These are phyloP conservation scores for Benthochromis sp. DNA, from an alignment of 2,113 vertebrate species.

Conservation along the genomic window DNA sequence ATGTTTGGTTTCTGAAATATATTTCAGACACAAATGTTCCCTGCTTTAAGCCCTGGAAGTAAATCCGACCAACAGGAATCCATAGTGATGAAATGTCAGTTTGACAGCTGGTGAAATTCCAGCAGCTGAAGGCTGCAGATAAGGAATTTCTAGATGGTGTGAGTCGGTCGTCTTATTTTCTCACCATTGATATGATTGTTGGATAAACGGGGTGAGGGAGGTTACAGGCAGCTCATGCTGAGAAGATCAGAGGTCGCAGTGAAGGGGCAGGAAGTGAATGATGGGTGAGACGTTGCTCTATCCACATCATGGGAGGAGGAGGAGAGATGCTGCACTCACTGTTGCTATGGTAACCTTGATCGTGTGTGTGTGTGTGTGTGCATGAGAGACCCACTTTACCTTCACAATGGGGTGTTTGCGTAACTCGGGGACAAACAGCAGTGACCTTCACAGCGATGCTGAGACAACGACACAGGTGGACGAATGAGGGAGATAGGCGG, in stretches of 20 bases:
- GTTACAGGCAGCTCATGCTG: not conserved
- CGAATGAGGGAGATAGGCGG: not conserved
- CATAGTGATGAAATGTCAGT: not conserved
- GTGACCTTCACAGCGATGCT: slow-evolving; percentile 21
- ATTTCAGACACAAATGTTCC: not conserved
- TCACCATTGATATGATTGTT: not conserved
- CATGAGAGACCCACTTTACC: slow-evolving; percentile 34
- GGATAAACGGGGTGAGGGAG: not conserved
- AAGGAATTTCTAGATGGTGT: not conserved
- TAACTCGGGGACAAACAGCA: slow-evolving; percentile 25
- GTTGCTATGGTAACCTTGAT: slow-evolving; percentile 42
- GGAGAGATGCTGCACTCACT: slow-evolving; percentile 6
- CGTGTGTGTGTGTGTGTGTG: not conserved
- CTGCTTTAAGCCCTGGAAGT: not conserved
- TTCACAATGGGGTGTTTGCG: slow-evolving; percentile 14
- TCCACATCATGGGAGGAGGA: not conserved
- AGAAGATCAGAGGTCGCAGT: not conserved
- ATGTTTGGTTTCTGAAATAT: not conserved
- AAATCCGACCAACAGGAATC: not conserved
- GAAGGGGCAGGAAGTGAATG: not conserved
- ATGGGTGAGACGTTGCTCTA: not conserved
- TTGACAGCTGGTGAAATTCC: not conserved
- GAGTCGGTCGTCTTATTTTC: not conserved
- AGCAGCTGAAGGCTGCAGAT: not conserved
- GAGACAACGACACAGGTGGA: not conserved